phyloP scores from a whole-genome alignment of 2,113 vertebrate genomes.

The Takifugu flavidus region DNA sequence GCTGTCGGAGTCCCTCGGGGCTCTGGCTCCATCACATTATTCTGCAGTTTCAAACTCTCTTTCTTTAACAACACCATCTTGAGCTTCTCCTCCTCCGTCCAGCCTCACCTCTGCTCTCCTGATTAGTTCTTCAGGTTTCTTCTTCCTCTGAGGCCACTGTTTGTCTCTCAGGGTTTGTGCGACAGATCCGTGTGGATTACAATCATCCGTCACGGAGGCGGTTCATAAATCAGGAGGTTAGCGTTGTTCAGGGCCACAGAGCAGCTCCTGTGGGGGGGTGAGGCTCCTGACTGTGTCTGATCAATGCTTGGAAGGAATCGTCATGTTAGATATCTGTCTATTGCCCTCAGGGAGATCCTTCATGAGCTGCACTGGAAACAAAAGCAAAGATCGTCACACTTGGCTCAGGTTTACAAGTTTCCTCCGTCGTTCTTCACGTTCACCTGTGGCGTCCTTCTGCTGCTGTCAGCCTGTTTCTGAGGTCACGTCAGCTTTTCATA shows the following conservation, averaged over 20 bases:
- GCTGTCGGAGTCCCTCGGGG: too few relatives aligned
- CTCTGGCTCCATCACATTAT: too few relatives aligned
- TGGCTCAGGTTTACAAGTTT: too few relatives aligned
- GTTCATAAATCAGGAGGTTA: slow-evolving; percentile 48
- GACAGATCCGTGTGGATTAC: slow-evolving; percentile 42
- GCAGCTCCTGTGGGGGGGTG: slow-evolving; percentile 24
- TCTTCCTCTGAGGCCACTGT: background rate
- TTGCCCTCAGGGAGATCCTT: background rate
- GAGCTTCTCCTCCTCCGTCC: too few relatives aligned
- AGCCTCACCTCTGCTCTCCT: too few relatives aligned
- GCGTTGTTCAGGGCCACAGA: slow-evolving; percentile 34
- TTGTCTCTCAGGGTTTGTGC: slow-evolving; percentile 36
- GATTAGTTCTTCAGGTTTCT: background rate
- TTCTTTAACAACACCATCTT: too few relatives aligned
- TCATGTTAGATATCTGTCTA: background rate
- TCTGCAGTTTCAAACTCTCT: too few relatives aligned
- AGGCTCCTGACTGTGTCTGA: slow-evolving; percentile 11
- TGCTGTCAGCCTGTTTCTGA: background rate
- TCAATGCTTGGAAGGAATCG: slow-evolving; percentile 5
- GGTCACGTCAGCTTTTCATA: background rate
- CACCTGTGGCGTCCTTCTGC: background rate
- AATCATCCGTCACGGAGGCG: slow-evolving; percentile 46
- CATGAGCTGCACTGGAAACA: background rate
- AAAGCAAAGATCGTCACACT: background rate
- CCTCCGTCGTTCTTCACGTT: too few relatives aligned